Conservation (phyloP, 2,797 vertebrate genomes). For the Dermochelys coriacea region DNA sequence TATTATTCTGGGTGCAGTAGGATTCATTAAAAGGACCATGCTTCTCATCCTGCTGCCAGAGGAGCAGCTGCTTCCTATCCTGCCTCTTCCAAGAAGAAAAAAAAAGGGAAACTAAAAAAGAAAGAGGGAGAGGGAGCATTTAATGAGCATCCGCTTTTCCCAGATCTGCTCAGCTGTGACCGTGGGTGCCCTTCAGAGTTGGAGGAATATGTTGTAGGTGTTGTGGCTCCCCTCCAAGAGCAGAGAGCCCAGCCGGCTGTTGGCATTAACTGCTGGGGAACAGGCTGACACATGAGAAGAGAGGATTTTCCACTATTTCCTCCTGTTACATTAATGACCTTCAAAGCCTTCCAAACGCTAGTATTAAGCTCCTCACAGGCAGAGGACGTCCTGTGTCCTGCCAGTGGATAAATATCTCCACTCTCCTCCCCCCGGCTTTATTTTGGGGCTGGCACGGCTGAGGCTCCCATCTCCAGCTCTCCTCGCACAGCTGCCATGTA, state of each 20-base stretch:
- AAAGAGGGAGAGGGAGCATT: background rate
- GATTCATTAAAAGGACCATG: background rate
- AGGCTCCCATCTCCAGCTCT: background rate
- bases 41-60: background rate
- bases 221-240: background rate
- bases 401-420: background rate
- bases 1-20: background rate
- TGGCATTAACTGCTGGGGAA: conserved; percentile 44
- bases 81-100: background rate
- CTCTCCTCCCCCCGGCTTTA: fast-evolving
- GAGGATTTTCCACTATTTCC: conserved; percentile 68
- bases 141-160: background rate
- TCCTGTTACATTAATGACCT: conserved; percentile 48
- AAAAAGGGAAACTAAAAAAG: background rate
- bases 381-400: conserved; percentile 26
- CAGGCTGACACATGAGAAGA: conserved; percentile 8
- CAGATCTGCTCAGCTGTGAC: conserved; percentile 11
- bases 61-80: background rate
- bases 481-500: background rate
- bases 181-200: background rate
- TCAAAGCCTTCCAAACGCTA: background rate
- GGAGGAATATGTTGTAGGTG: conserved; percentile 14
- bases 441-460: background rate
- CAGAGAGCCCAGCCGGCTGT: conserved; percentile 42
- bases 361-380: background rate